Base-by-base conservation (phyloP, 1,140 invertebrate species). In the Epicauta chinensis region DNA sequence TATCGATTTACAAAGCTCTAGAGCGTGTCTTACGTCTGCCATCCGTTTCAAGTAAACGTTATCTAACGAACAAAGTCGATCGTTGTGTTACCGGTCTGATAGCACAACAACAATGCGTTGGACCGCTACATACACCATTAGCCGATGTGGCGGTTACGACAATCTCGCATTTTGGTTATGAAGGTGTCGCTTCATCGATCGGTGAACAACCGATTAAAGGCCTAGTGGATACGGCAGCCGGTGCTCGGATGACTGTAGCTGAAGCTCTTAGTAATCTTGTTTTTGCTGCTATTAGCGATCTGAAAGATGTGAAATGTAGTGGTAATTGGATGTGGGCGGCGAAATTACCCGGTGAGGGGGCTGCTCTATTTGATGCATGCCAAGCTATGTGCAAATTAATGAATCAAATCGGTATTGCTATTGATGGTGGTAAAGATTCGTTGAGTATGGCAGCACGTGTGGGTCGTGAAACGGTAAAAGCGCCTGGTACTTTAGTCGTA, bases 281-380 rank as follows among this genome's bases (percentile, higher is more conserved):
- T 2, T 97, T 97, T 75, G 93, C 91, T n/a, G 81, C 77, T 40
- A 89, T 98, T 47, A 81, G 85, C 1, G 75, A 82, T 62, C 63
- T 97, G 15, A 81, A 84, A 68, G 94, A 98, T 73, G 83, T 97
- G 6, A 98, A 98, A 74, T 97, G 94, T 66, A 95, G 91, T 53
- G 95, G 90, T 2, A 98, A 98, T 72, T 98, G 96, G 96, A 98
- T 98, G 96, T 98, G 95, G 96, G 83, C 94, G 2, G 94, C 94
- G 5, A 98, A 98, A 75, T 75, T 96, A 11, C 81, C 86, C 0
- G 91, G 87, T 0, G 94, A 97, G 74, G 95, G 95, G 3, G 89
- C 87, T 12, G 79, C 82, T 30, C 73, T 98, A 16, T 90, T 86
- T 55, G 82, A 86, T 41, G 91, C 96, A 2, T 97, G 94, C 66